Evolutionary conservation across 2,888 invertebrate species (phyloP).

Genomic region (Trisateles emortualis): DNA sequence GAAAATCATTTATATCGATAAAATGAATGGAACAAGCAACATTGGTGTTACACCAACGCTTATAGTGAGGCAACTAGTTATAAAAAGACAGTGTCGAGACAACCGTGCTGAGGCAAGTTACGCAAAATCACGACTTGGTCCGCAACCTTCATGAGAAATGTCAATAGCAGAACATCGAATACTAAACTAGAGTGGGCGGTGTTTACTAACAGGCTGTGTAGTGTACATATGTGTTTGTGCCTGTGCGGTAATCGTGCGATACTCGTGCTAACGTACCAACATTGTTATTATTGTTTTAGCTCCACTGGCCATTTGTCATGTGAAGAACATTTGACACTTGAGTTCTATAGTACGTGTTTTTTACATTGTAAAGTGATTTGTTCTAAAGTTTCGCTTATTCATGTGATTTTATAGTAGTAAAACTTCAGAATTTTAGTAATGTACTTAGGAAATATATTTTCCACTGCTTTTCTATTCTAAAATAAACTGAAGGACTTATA

Average conservation of each 20-base stretch:
- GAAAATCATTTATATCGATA: slow-evolving; percentile 29
- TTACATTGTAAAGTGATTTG: too few species aligned
- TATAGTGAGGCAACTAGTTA: slow-evolving; percentile 66
- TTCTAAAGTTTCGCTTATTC: too few species aligned
- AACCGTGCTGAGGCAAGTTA: slow-evolving; percentile 72
- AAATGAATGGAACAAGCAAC: slow-evolving; percentile 47
- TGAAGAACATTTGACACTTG: neutral
- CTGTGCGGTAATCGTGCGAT: slow-evolving; percentile 16
- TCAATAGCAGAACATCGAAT: slow-evolving; percentile 78
- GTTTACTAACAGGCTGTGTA: slow-evolving; percentile 59
- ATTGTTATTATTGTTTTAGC: slow-evolving; percentile 44
- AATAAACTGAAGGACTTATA: too few species aligned
- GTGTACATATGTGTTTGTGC: slow-evolving; percentile 11
- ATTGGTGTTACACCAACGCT: slow-evolving; percentile 63
- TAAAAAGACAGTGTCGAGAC: slow-evolving; percentile 69
- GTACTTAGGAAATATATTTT: too few species aligned
- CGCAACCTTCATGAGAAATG: slow-evolving; percentile 83
- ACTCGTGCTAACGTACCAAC: slow-evolving; percentile 17
- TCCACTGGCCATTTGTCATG: neutral
- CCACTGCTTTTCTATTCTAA: too few species aligned
- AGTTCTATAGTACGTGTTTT: neutral
- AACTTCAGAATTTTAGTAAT: too few species aligned
- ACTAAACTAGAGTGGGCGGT: slow-evolving; percentile 55
- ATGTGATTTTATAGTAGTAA: too few species aligned
- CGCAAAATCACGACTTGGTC: slow-evolving; percentile 81